phyloP scores from a whole-genome alignment of 1,140 invertebrate species.

The Bombyx mori region DNA sequence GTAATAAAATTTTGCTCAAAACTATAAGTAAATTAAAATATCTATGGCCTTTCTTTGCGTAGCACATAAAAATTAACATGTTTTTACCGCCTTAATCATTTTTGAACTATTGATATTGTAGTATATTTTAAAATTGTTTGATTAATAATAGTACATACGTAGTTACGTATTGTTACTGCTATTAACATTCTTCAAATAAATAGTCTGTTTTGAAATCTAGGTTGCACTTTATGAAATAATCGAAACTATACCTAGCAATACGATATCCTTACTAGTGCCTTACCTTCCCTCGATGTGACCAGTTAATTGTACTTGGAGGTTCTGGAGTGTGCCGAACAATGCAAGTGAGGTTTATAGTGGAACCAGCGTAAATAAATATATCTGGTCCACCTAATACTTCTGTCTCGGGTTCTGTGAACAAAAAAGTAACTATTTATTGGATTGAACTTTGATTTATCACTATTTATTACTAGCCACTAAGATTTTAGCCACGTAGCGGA shows the following conservation, averaged over 20 bases:
- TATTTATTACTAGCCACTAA: no score
- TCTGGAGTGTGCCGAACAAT: slow-evolving; percentile 86
- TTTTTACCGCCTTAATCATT: no score
- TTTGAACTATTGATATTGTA: background rate
- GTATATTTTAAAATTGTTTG: background rate
- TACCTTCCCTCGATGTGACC: slow-evolving; percentile 87
- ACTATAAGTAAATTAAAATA: no score
- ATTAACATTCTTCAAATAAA: no score
- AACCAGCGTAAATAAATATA: slow-evolving; percentile 87
- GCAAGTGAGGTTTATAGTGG: slow-evolving; percentile 91
- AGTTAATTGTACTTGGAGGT: slow-evolving; percentile 82
- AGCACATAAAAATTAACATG: no score
- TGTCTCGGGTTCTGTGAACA: slow-evolving; percentile 84
- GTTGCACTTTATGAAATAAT: background rate
- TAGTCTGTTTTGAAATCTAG: no score
- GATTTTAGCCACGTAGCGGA: no score
- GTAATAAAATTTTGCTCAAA: no score
- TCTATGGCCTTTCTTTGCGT: no score
- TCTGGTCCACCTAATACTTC: slow-evolving; percentile 86
- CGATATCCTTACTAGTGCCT: slow-evolving; percentile 16
- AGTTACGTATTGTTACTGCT: background rate
- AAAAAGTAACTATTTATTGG: slow-evolving; percentile 2
- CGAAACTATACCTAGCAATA: background rate
- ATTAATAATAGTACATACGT: background rate
- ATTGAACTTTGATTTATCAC: no score